Percentiles rank a stretch among this genome's conserved stretches.
Evolutionary conservation across 2,797 vertebrate genomes (phyloP).

Genomic region (Poeciliopsis paucimaculata): DNA sequence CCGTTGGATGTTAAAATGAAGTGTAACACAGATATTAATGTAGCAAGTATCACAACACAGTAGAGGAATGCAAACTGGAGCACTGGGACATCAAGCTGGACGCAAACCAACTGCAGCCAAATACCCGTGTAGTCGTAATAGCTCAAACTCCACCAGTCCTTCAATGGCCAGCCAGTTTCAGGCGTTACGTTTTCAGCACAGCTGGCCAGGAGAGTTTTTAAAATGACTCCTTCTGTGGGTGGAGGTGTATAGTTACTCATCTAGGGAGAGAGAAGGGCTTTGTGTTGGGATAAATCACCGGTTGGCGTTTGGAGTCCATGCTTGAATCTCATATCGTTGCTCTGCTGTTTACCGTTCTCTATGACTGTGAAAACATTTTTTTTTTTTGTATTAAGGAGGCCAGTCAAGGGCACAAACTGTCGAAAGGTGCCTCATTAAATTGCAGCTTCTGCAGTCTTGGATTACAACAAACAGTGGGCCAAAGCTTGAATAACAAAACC

Average conservation of each 20-base stretch:
- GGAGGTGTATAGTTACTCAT: constrained; percentile 51
- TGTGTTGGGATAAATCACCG: constrained; percentile 52
- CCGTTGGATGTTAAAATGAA: constrained; percentile 74
- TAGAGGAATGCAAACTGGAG: constrained; percentile 75
- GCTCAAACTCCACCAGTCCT: background rate
- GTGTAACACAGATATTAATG: constrained; percentile 78
- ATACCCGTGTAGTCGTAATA: constrained; percentile 46
- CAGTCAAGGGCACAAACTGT: too few relatives aligned
- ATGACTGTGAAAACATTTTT: background rate
- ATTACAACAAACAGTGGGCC: too few relatives aligned
- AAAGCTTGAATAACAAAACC: too few relatives aligned
- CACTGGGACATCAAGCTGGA: constrained; percentile 66
- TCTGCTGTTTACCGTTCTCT: constrained; percentile 17
- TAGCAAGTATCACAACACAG: constrained; percentile 78
- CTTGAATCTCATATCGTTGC: background rate
- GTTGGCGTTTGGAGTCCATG: background rate
- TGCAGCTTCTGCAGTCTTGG: too few relatives aligned
- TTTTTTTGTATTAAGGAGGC: too few relatives aligned
- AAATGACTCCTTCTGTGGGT: constrained; percentile 35
- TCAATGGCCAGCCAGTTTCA: constrained; percentile 24
- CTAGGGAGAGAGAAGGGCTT: constrained; percentile 20
- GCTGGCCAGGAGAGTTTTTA: constrained; percentile 28
- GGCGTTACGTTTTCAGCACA: constrained; percentile 41
- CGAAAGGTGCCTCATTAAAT: too few relatives aligned
- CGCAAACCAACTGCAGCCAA: constrained; percentile 61